Evolutionary conservation across 2,888 invertebrate species (phyloP).

Genomic region (Cistogaster globosa): DNA sequence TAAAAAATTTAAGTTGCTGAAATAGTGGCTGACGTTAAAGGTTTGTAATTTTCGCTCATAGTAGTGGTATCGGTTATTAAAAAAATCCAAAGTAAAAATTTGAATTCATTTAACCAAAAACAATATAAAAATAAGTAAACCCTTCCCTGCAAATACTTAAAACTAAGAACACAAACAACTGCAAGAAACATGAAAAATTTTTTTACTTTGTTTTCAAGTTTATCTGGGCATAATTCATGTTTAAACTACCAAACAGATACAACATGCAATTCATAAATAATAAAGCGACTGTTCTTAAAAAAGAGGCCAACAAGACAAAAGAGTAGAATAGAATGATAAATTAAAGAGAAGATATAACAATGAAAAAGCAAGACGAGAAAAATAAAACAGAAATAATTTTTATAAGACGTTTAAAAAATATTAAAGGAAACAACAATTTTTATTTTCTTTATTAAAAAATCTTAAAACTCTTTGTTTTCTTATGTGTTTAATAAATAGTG

Average conservation of each 20-base stretch:
- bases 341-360: neutral
- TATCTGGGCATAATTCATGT: slow-evolving; percentile 57
- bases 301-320: slow-evolving; percentile 6
- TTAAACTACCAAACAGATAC: slow-evolving; percentile 36
- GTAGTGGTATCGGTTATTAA: no score
- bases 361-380: no score
- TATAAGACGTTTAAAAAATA: no score
- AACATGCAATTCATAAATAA: slow-evolving; percentile 64
- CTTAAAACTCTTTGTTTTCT: no score
- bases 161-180: neutral
- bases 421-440: no score
- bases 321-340: neutral
- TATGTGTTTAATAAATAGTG: no score
- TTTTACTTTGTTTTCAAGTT: slow-evolving; percentile 42
- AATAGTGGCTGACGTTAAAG: no score
- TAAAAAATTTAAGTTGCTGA: no score
- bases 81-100: no score
- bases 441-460: no score
- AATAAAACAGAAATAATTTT: no score
- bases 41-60: no score
- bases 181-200: slow-evolving; percentile 28
- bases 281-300: slow-evolving; percentile 43
- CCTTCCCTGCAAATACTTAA: neutral
- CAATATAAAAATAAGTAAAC: neutral
- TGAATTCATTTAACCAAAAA: neutral